Conservation (phyloP, 2,888 invertebrate species). For the Euzophera pinguis region DNA sequence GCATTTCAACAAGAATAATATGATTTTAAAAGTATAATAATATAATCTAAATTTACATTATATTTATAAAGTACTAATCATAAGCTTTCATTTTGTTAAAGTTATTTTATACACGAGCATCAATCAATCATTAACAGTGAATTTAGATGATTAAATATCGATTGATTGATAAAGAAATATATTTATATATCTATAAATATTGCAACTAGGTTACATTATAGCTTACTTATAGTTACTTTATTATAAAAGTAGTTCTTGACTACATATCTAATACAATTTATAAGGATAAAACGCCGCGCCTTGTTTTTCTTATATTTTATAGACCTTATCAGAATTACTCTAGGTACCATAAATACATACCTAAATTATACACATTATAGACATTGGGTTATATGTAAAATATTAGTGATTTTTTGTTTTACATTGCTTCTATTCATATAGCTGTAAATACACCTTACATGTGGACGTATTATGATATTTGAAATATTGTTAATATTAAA, state of each 20-base stretch:
- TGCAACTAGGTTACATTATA: neutral
- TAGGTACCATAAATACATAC: neutral
- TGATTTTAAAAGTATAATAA: neutral
- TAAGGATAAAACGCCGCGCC: conserved; percentile 17
- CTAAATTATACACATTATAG: neutral
- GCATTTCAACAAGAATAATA: neutral
- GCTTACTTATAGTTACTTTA: neutral
- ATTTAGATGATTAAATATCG: no score
- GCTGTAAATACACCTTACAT: conserved; percentile 54
- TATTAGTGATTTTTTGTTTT: conserved; percentile 8
- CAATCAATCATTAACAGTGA: no score
- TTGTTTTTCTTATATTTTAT: conserved; percentile 17
- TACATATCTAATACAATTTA: conserved; percentile 1
- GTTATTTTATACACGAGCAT: neutral
- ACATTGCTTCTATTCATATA: conserved; percentile 26
- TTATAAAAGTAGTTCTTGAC: neutral
- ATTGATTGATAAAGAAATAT: no score
- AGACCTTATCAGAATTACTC: neutral
- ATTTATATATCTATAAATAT: no score
- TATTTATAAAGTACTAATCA: conserved; percentile 31
- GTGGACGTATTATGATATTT: conserved; percentile 71
- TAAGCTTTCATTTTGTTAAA: conserved; percentile 31
- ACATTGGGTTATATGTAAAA: neutral
- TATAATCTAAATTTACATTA: conserved; percentile 5
- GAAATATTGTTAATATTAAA: conserved; percentile 19